Base-by-base conservation (phyloP, 1,140 invertebrate genomes). In the Philopotamus ludificatus region DNA sequence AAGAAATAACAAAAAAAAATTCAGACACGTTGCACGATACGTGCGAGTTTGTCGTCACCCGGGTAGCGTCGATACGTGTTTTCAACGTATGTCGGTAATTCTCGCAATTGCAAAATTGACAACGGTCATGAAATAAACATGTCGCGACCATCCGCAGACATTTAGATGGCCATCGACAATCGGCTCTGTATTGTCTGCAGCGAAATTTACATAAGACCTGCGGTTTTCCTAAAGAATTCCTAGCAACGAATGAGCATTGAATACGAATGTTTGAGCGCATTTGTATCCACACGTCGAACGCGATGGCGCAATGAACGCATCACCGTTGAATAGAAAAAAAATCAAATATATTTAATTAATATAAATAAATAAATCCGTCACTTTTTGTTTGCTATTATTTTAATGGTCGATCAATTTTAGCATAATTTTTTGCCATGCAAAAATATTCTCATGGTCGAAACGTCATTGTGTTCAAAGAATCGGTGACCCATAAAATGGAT, bases 71-170 rank as follows among this genome's bases (percentile, higher is more conserved):
- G n/a, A n/a, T n/a, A n/a, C n/a, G n/a, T n/a, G n/a, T n/a, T n/a
- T n/a, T n/a, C n/a, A 34, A 7, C 28, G 28, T 12, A 34, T 34
- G 4, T 34, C 28, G 28, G 4, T 7, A 7, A 7, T 12, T 34
- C 12, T 34, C 4, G 28, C 28, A 7, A 12, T 34, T 34, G 28
- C 28, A 34, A 34, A 34, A 34, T 34, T 12, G 28, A 4, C 28
- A 12, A 12, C 28, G 12, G 28, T 47, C 44, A 47, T 47, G 18
- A 47, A 47, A 47, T 47, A 47, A 47, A 47, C 44, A 47, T 47
- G 44, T 47, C 18, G 8, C 15, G 44, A 8, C 8, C 18, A 47
- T 8, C 18, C 44, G 18, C 18, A 47, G 44, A 47, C 18, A 8
- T 47, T 47, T 20, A 4, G 12, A 4, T 47, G 10, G 44, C 8